phyloP scores from a whole-genome alignment of 2,888 invertebrate species.

The Yponomeuta sedellus region DNA sequence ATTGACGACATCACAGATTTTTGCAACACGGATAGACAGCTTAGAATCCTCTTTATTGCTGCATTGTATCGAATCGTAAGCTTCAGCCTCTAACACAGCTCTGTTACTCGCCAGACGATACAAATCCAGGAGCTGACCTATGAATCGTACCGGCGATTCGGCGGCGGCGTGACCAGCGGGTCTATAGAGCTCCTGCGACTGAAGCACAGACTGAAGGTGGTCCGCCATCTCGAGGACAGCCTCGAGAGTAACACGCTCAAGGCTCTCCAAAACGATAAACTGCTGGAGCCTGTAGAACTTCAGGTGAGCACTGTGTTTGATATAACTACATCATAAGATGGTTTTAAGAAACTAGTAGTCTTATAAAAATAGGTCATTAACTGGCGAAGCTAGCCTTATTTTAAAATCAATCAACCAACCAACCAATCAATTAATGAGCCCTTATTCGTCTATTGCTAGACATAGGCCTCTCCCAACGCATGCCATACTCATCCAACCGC shows the following conservation, averaged over 20 bases:
- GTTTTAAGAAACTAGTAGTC: neutral
- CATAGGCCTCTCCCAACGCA: no score
- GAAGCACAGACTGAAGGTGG: conserved; percentile 93
- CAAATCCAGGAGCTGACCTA: conserved; percentile 89
- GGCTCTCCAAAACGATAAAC: conserved; percentile 84
- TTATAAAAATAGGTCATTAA: no score
- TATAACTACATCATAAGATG: neutral
- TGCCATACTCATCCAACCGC: no score
- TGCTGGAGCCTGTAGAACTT: conserved; percentile 79
- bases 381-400: no score
- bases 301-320: conserved; percentile 50
- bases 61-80: no score
- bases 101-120: conserved; percentile 74
- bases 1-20: no score
- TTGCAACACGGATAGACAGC: no score
- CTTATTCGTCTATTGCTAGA: no score
- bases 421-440: no score
- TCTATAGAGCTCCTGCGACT: conserved; percentile 93
- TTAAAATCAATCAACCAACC: no score
- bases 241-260: conserved; percentile 92
- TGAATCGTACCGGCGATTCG: conserved; percentile 90
- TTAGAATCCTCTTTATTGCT: no score
- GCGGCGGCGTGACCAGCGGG: conserved; percentile 85
- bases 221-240: conserved; percentile 94
- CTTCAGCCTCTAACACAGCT: no score